Percentiles rank a stretch among this genome's conserved stretches.
phyloP scores from a whole-genome alignment of 1,140 invertebrate genomes.

The Cyrtorhinus lividipennis region DNA sequence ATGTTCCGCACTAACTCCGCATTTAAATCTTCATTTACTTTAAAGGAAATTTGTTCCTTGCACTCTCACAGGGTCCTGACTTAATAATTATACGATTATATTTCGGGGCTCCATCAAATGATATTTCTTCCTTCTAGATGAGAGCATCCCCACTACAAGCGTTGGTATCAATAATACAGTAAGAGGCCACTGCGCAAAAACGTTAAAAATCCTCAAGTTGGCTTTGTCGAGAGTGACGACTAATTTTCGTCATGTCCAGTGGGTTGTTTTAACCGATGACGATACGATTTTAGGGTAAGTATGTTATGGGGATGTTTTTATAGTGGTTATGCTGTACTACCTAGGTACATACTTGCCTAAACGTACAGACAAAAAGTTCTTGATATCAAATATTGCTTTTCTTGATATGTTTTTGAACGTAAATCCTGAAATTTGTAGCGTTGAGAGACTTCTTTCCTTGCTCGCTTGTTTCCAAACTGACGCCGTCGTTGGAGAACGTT shows the following conservation, averaged over 20 bases:
- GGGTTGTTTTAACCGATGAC: slow-evolving; percentile 76
- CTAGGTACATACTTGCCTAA: too few species aligned
- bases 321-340: too few species aligned
- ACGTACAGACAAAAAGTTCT: too few species aligned
- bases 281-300: slow-evolving; percentile 77
- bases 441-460: slow-evolving; percentile 42
- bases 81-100: too few species aligned
- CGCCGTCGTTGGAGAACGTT: slow-evolving; percentile 59
- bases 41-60: too few species aligned
- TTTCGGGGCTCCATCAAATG: too few species aligned
- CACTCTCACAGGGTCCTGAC: too few species aligned
- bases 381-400: too few species aligned
- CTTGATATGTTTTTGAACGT: not conserved
- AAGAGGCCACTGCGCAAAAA: slow-evolving; percentile 73
- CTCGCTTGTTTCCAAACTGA: slow-evolving; percentile 50
- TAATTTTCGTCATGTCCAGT: slow-evolving; percentile 36
- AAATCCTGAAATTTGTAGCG: slow-evolving; percentile 33
- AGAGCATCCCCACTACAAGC: slow-evolving; percentile 46
- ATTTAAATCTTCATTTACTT: too few species aligned
- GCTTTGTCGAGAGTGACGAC: slow-evolving; percentile 28
- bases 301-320: too few species aligned
- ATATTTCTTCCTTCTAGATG: too few species aligned
- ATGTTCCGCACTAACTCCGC: too few species aligned
- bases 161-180: slow-evolving; percentile 63
- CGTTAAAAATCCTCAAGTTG: slow-evolving; percentile 57